Percentiles rank a stretch among this genome's conserved stretches.
phyloP scores from a whole-genome alignment of 1,140 invertebrate species.

The Zaprionus capensis region DNA sequence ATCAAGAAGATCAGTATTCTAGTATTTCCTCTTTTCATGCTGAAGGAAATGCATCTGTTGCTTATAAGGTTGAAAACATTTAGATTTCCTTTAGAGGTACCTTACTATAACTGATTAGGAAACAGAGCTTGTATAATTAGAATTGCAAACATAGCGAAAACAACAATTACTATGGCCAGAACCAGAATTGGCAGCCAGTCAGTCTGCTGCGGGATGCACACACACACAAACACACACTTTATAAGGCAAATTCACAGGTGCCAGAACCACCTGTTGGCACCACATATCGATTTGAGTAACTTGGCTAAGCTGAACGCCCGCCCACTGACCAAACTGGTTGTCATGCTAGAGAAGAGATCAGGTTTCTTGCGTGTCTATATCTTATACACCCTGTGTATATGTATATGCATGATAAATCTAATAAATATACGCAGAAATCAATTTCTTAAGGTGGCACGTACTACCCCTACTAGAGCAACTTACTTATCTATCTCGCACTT shows the following conservation, averaged over 20 bases:
- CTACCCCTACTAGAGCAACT: conserved; percentile 11
- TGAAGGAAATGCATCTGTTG: background rate
- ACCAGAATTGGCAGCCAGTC: conserved; percentile 31
- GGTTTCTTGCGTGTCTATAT: conserved; percentile 30
- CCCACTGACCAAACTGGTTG: conserved; percentile 52
- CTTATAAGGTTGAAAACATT: background rate
- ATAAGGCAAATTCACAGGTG: conserved; percentile 44
- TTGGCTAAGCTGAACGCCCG: conserved; percentile 47
- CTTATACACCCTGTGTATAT: conserved; percentile 5
- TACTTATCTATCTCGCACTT: conserved; percentile 54
- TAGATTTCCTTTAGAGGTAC: background rate
- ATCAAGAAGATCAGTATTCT: background rate
- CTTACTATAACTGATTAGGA: conserved; percentile 10
- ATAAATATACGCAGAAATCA: conserved; percentile 69
- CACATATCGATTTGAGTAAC: conserved; percentile 12
- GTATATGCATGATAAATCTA: conserved; percentile 46
- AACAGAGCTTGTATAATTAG: conserved; percentile 1
- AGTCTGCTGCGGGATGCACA: conserved; percentile 30
- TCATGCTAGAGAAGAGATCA: conserved; percentile 15
- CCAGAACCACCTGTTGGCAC: conserved; percentile 31
- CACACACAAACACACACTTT: conserved; percentile 1
- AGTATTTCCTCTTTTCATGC: background rate
- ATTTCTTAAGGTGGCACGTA: conserved; percentile 67
- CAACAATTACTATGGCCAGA: conserved; percentile 16
- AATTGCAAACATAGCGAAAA: conserved; percentile 4